These are phyloP conservation scores for Potamarius usumacintae DNA, from an alignment of 2,113 vertebrate species.

Conservation along the genomic window DNA sequence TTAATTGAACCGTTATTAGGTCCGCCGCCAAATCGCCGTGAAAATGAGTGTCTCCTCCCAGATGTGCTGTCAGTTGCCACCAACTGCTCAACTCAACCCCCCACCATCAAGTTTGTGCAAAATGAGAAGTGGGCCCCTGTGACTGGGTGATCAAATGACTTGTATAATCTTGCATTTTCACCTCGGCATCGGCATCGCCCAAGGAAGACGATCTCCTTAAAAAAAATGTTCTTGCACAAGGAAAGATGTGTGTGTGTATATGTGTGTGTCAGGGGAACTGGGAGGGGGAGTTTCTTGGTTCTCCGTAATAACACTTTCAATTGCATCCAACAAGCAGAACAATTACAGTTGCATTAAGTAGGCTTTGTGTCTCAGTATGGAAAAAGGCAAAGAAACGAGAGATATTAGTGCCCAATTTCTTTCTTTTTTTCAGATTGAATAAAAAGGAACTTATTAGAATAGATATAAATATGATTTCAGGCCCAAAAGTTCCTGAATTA, in stretches of 20 bases:
- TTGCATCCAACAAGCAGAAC: constrained; percentile 59
- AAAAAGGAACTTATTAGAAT: constrained; percentile 70
- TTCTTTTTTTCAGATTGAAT: constrained; percentile 65
- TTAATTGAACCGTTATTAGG: constrained; percentile 77
- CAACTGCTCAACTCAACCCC: constrained; percentile 19
- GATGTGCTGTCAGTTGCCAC: constrained; percentile 51
- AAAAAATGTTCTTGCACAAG: not conserved
- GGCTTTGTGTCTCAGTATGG: constrained; percentile 59
- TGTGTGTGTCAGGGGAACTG: not conserved
- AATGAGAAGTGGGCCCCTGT: constrained; percentile 19
- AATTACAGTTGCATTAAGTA: constrained; percentile 61
- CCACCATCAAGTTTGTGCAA: constrained; percentile 2
- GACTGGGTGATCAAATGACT: constrained; percentile 44
- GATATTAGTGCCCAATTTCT: constrained; percentile 45
- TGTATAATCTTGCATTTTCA: constrained; percentile 32
- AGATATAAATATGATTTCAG: constrained; percentile 68
- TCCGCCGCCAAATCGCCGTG: constrained; percentile 63
- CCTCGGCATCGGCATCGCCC: constrained; percentile 42
- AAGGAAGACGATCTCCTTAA: constrained; percentile 43
- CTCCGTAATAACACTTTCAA: constrained; percentile 53
- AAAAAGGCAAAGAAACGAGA: constrained; percentile 48
- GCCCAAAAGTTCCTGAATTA: constrained; percentile 63
- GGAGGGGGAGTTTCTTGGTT: not conserved
- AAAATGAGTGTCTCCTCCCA: constrained; percentile 58
- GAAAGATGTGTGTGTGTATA: not conserved